These are phyloP conservation scores for Dicrurus megarhynchus DNA, from an alignment of 2,113 vertebrate genomes.

Conservation along the genomic window DNA sequence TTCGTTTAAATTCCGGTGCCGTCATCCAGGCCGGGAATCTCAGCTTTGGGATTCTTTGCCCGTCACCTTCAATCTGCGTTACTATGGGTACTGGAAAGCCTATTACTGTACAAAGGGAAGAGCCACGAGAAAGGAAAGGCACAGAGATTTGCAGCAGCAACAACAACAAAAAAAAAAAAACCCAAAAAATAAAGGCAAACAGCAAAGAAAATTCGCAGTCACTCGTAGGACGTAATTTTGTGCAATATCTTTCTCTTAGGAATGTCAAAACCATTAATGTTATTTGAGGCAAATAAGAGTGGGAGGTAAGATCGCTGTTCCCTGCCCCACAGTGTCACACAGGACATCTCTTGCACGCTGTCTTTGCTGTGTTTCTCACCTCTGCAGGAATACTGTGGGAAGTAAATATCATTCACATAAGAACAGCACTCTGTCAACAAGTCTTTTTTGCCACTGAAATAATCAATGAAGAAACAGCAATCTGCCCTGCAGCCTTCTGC, in stretches of 20 bases:
- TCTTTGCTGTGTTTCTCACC: not conserved
- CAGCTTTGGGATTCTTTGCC: slow-evolving; percentile 52
- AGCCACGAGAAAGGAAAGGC: not conserved
- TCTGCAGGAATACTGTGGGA: not conserved
- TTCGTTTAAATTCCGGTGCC: slow-evolving; percentile 38
- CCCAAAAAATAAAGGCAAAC: not conserved
- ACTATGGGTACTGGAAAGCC: slow-evolving; percentile 62
- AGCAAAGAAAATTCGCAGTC: not conserved
- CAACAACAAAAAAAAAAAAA: not conserved
- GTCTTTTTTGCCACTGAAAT: slow-evolving; percentile 41
- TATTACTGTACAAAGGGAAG: slow-evolving; percentile 33
- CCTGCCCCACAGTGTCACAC: not conserved
- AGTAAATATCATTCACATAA: slow-evolving; percentile 36
- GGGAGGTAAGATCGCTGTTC: not conserved
- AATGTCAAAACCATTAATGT: not conserved
- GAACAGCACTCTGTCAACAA: slow-evolving; percentile 56
- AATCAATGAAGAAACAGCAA: slow-evolving; percentile 61
- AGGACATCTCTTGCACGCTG: not conserved
- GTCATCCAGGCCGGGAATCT: slow-evolving; percentile 41
- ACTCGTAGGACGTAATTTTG: not conserved
- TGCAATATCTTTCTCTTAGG: not conserved
- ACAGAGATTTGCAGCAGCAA: not conserved
- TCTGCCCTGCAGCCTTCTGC: slow-evolving; percentile 34
- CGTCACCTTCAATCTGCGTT: slow-evolving; percentile 43
- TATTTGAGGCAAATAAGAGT: not conserved